Conservation (phyloP, 2,797 vertebrate species). For the Spinibarbus caldwelli region DNA sequence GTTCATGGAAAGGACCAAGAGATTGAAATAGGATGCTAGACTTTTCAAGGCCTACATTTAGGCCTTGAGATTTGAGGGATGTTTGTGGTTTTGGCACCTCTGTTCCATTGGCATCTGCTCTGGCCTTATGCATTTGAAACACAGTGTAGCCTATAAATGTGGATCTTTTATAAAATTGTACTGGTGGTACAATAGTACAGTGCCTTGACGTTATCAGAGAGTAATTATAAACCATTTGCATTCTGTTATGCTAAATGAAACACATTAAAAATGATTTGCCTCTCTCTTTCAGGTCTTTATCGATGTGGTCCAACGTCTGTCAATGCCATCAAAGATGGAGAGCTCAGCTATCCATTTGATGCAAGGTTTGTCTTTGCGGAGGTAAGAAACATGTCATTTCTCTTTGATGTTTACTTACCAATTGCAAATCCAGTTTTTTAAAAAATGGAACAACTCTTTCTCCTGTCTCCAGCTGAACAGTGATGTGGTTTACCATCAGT, state of each 20-base stretch:
- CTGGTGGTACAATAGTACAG: background rate
- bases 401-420: background rate
- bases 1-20: background rate
- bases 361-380: constrained; percentile 86
- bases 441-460: background rate
- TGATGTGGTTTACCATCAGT: constrained; percentile 79
- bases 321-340: constrained; percentile 82
- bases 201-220: background rate
- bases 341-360: constrained; percentile 85
- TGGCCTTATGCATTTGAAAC: background rate
- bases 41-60: background rate
- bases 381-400: constrained; percentile 62
- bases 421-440: too few species aligned
- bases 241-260: background rate
- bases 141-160: background rate
- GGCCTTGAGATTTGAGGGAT: constrained; percentile 3
- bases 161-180: background rate
- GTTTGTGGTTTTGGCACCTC: background rate
- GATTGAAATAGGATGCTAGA: background rate
- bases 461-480: constrained; percentile 84
- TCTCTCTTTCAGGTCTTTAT: constrained; percentile 75
- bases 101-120: background rate
- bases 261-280: background rate
- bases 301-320: constrained; percentile 90
- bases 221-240: background rate